Evolutionary conservation across 2,797 vertebrate genomes (phyloP).

Genomic region (Sebastiscus albofasciatus): DNA sequence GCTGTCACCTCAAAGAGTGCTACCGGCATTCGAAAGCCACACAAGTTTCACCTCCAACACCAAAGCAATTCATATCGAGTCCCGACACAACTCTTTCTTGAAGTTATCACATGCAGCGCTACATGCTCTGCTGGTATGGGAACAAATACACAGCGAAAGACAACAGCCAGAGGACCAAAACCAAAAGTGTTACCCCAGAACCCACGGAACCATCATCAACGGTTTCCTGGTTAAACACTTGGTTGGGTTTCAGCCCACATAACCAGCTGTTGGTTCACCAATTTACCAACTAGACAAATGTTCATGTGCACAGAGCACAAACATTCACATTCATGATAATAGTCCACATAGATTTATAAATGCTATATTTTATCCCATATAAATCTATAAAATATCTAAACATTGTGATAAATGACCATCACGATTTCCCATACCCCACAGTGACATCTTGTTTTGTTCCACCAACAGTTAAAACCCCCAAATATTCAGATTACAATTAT

Average conservation of each 20-base stretch:
- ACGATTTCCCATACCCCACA: neutral
- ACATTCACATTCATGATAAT: neutral
- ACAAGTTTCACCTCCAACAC: constrained; percentile 86
- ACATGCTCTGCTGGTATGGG: constrained; percentile 1
- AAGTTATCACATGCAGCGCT: neutral
- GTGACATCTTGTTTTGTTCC: neutral
- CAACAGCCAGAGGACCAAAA: constrained; percentile 17
- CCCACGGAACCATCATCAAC: constrained; percentile 15
- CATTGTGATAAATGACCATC: neutral
- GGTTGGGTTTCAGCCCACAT: constrained; percentile 48
- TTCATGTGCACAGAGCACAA: neutral
- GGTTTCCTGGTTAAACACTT: constrained; percentile 42
- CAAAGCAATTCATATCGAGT: constrained; percentile 81
- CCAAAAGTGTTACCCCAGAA: constrained; percentile 25
- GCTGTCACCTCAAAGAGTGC: constrained; percentile 29
- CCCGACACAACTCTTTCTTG: constrained; percentile 5
- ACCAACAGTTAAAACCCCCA: neutral
- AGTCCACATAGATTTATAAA: neutral
- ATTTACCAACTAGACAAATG: constrained; percentile 3
- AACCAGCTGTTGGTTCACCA: constrained; percentile 42
- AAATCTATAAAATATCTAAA: neutral
- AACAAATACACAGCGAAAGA: constrained; percentile 7
- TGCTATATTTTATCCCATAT: neutral
- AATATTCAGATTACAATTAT: neutral
- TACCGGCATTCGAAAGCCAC: constrained; percentile 76